Base-by-base conservation (phyloP, 2,888 invertebrate genomes). In the Onthophagus sagittarius region DNA sequence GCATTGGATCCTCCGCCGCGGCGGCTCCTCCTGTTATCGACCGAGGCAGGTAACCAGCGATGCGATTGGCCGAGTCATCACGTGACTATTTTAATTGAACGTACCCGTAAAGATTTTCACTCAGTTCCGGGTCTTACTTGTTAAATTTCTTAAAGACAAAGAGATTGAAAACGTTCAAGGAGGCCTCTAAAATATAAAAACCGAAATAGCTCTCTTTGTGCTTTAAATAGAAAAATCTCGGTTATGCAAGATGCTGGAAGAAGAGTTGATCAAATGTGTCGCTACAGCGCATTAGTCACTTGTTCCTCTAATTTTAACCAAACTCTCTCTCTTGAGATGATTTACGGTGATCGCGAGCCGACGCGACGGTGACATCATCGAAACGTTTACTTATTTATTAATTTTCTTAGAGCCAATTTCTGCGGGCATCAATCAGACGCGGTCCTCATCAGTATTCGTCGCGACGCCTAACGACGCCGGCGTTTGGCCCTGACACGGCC, bases 401-500 rank as follows among this genome's bases (percentile, higher is more conserved):
- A 53, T 53, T 53, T 53, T 53, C 7, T 11, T 53, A 53, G 4
- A 53, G 39, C 39, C 39, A 53, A 53, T 53, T 53, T 53, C 39
- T 53, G 39, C 39, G 39, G 82, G 84, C 84, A 84, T 85, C 84
- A 84, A 84, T 84, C 84, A 84, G 83, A 82, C 80, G 79, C 80
- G 78, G 72, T 74, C 82, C 85, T 85, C 85, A 85, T 86, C 85
- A 85, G 86, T 86, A 85, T 86, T 85, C 85, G 79, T 78, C 78
- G 77, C 76, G 79, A 77, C 78, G 82, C 82, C 83, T 85, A 85
- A 85, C 85, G 85, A 85, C 81, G 82, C 82, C 84, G 80, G 84
- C 84, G 85, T 85, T 86, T 86, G 86, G 84, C 82, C 86, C 85
- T 86, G 86, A 86, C 86, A 86, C 85, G 85, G 85, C 85, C 85